Conservation (phyloP, 1,140 invertebrate species). For the Heliconius hewitsoni region DNA sequence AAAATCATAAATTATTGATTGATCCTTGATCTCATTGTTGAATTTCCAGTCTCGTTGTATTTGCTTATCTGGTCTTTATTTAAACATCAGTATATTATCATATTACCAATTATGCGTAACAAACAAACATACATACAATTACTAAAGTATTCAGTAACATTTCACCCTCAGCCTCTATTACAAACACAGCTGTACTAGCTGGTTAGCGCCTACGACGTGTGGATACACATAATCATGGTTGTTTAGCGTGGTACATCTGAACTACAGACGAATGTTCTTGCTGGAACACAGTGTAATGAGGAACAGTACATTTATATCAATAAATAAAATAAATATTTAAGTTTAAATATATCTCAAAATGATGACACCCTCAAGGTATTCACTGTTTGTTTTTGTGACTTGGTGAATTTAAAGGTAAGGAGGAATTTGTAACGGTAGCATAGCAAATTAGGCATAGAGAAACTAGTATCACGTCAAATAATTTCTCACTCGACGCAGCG, state of each 20-base stretch:
- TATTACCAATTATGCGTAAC: not conserved
- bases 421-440: no score
- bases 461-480: no score
- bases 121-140: constrained; percentile 13
- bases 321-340: not conserved
- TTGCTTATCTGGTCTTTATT: not conserved
- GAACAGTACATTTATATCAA: not conserved
- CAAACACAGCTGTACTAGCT: constrained; percentile 55
- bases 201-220: constrained; percentile 54
- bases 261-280: constrained; percentile 12
- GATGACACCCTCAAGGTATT: not conserved
- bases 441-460: no score
- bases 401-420: no score
- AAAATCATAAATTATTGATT: no score
- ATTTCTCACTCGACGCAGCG: no score
- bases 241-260: constrained; percentile 60
- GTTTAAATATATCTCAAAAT: not conserved
- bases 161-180: constrained; percentile 40
- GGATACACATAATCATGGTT: constrained; percentile 44
- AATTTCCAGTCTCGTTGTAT: not conserved
- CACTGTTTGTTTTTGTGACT: no score
- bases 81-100: not conserved
- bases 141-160: constrained; percentile 20
- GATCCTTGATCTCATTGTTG: no score
- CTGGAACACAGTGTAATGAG: not conserved